A percentile compares a stretch with the other conserved stretches of the same genome.
Evolutionary conservation across 2,797 vertebrate genomes (phyloP).

Genomic region (Hapalemur alaotrensis): DNA sequence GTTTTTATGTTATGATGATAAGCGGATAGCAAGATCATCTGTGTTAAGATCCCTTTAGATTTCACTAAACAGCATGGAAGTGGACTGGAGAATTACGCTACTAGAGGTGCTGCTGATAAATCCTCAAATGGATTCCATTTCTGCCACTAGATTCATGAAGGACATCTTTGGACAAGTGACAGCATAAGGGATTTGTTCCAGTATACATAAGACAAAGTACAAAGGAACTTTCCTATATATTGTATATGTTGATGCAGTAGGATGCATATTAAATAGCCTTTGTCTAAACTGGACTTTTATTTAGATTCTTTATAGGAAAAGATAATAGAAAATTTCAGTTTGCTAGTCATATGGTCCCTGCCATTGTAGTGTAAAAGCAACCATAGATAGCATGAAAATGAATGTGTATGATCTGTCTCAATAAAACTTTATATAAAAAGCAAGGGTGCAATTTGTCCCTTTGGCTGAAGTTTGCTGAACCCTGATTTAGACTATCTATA

Average conservation of each 20-base stretch:
- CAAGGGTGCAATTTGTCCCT: neutral
- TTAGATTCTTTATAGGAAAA: neutral
- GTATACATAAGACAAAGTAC: neutral
- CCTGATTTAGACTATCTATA: neutral
- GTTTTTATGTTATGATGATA: neutral
- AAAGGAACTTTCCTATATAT: neutral
- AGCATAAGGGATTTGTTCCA: neutral
- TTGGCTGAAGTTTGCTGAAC: neutral
- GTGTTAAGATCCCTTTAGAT: constrained; percentile 11
- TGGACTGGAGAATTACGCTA: neutral
- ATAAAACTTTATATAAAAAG: neutral
- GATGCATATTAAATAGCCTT: neutral
- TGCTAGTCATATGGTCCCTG: neutral
- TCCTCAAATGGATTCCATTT: neutral
- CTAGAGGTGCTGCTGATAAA: neutral
- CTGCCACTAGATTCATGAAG: neutral
- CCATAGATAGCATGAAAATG: neutral
- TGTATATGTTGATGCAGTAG: neutral
- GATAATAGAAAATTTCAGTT: neutral
- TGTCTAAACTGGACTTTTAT: neutral
- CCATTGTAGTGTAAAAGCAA: neutral
- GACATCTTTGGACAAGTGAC: neutral
- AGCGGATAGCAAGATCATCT: neutral
- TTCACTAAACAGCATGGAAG: neutral
- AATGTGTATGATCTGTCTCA: neutral